These are phyloP conservation scores for Nemapogon koenigi DNA, from an alignment of 2,888 invertebrate genomes.

Conservation along the genomic window DNA sequence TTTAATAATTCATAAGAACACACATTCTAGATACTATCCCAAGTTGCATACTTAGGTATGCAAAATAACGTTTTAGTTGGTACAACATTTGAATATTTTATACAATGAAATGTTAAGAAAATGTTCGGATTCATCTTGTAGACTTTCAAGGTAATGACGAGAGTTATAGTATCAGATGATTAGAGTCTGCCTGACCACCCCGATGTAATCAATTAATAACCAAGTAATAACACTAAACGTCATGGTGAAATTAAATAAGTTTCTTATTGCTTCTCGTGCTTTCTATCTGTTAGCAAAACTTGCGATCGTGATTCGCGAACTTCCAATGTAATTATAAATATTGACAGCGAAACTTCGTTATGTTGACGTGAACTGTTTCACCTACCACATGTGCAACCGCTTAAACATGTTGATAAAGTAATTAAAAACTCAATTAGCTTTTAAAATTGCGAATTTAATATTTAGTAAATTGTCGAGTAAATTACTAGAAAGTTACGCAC, in stretches of 20 bases:
- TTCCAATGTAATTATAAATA: conserved; percentile 34
- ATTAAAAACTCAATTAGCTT: no score
- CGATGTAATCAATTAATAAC: conserved; percentile 43
- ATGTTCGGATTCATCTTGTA: conserved; percentile 2
- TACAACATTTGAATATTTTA: conserved; percentile 12
- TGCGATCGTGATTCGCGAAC: conserved; percentile 35
- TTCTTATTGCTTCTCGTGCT: conserved; percentile 26
- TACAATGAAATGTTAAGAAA: conserved; percentile 9
- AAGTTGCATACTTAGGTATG: conserved; percentile 18
- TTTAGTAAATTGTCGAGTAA: no score
- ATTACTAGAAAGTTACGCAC: no score
- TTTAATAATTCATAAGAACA: conserved; percentile 22
- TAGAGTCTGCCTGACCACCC: conserved; percentile 1
- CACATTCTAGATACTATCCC: conserved; percentile 18
- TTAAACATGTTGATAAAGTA: no score
- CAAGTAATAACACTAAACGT: conserved; percentile 24
- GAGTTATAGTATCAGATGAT: not conserved
- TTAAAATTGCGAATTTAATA: no score
- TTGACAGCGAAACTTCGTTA: conserved; percentile 23
- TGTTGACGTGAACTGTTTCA: no score
- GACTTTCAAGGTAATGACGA: not conserved
- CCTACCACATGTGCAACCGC: no score
- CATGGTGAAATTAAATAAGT: conserved; percentile 36
- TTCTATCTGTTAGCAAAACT: conserved; percentile 12
- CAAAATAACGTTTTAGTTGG: conserved; percentile 16